Percentiles rank a stretch among this genome's conserved stretches.
phyloP scores from a whole-genome alignment of 1,140 invertebrate species.

The Aphis craccivora region DNA sequence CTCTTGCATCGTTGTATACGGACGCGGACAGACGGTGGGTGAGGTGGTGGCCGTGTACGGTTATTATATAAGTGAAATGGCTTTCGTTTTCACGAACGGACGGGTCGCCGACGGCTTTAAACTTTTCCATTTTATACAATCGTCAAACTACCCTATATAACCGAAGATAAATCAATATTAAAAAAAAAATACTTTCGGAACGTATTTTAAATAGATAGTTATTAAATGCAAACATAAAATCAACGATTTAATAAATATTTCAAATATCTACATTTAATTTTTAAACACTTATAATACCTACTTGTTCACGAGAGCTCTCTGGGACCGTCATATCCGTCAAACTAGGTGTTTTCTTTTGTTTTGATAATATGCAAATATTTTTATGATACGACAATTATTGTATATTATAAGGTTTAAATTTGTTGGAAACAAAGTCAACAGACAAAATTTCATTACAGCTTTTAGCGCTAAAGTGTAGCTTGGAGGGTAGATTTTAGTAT shows the following conservation, averaged over 20 bases:
- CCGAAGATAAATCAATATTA: neutral
- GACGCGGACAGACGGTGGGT: no score
- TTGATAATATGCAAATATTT: neutral
- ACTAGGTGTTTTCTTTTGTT: neutral
- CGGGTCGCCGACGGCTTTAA: neutral
- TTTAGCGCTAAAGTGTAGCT: neutral
- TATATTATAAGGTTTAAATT: no score
- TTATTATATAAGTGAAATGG: neutral
- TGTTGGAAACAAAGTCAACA: neutral
- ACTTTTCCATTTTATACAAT: neutral
- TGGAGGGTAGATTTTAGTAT: neutral
- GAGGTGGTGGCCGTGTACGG: no score
- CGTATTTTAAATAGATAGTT: neutral
- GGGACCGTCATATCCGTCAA: no score
- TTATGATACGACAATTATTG: neutral
- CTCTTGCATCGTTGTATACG: neutral
- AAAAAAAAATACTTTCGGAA: neutral
- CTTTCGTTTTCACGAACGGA: neutral
- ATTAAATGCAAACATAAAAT: neutral
- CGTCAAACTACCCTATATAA: neutral
- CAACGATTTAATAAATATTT: neutral
- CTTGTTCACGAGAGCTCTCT: neutral
- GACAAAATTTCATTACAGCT: no score
- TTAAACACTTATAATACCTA: neutral
- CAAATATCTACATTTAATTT: neutral